A percentile compares a stretch with the other conserved stretches of the same genome.
phyloP scores from a whole-genome alignment of 2,888 invertebrate genomes.

The Coecobrya sp. region DNA sequence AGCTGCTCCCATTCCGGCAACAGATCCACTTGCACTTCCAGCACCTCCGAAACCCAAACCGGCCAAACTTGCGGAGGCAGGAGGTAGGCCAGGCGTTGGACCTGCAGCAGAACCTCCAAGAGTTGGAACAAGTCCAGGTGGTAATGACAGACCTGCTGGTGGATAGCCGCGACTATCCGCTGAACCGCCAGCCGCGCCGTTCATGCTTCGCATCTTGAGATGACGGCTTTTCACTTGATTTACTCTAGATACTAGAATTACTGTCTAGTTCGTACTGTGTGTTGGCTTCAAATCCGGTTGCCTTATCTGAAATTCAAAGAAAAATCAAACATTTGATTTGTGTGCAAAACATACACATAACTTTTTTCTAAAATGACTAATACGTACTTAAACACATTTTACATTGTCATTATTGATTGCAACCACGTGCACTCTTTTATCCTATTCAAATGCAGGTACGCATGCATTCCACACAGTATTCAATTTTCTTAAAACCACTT shows the following conservation, averaged over 20 bases:
- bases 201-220: constrained; percentile 84
- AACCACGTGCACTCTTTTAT: neutral
- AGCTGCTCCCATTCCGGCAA: constrained; percentile 56
- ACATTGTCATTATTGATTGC: neutral
- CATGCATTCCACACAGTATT: no score
- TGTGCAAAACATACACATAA: neutral
- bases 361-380: neutral
- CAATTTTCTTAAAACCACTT: no score
- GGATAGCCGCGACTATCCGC: constrained; percentile 83
- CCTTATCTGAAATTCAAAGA: neutral
- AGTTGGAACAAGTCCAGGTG: constrained; percentile 71
- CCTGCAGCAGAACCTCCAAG: constrained; percentile 73
- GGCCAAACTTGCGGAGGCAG: constrained; percentile 70
- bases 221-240: neutral
- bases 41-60: constrained; percentile 73
- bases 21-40: constrained; percentile 61
- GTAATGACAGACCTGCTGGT: constrained; percentile 73
- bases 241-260: neutral
- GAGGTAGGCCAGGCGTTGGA: constrained; percentile 73
- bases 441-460: no score
- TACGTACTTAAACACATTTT: neutral
- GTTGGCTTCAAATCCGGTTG: neutral
- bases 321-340: neutral
- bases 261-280: neutral
- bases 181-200: constrained; percentile 82